Evolutionary conservation across 2,797 vertebrate genomes (phyloP), one percentile per base, ranked within the genome.

Genomic region (Urocyon cinereoargenteus): DNA sequence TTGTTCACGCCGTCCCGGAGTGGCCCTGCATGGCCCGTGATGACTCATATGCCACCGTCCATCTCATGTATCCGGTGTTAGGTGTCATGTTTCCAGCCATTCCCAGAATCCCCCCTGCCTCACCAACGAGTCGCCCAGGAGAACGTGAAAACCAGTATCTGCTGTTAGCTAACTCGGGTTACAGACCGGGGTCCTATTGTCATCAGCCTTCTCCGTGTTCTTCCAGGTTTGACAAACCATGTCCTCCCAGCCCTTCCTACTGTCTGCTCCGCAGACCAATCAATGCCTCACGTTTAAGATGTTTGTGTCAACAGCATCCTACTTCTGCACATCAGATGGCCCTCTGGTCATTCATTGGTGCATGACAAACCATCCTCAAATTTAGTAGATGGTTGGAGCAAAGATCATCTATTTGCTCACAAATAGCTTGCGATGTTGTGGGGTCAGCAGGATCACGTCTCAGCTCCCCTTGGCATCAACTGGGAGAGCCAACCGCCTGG

Each of bases 201-300:
- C 82, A n/a, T 75, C 73, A 2, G 34, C 62, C 16, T 24, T 26
- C 59, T 85, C 51, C 36, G n/a, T 15, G 45, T 26, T 3, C 49
- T 19, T 55, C 55, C 36, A 51, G 9, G 14, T 72, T 64, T 75
- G 66, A 36, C 79, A 31, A 1, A 64, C 53, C 10, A 21, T 70
- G 70, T 73, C 72, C 31, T 9, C 0, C 1, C 61, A 28, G 49
- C 36, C 49, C 70, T 85, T 78, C 31, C 10, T 16, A 15, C 24
- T 14, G 6, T 66, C 81, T 68, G 81, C 36, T 82, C 40, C 36
- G 66, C 26, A 78, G 64, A 55, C 49, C 66, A 26, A 5, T 21
- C 66, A 26, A 5, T 21, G 61, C 36, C 40, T 5, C 45, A 3
- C 1, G 12, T 14, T 15, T 34, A 1, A 15, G 5, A 31, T 3